Evolutionary conservation across 1,140 invertebrate genomes (phyloP).

Genomic region (Manduca sexta): DNA sequence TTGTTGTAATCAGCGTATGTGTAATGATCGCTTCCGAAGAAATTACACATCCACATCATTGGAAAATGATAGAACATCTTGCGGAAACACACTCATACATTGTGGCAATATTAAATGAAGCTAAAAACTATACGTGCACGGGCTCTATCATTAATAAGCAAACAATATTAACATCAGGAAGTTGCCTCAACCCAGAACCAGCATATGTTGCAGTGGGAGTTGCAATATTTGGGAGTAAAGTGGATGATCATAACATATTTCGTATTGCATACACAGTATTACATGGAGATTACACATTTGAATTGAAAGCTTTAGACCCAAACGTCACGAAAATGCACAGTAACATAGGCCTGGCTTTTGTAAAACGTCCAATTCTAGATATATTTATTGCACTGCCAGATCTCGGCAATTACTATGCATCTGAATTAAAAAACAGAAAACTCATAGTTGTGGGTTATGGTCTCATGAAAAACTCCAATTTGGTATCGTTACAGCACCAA

Average conservation of each 20-base stretch:
- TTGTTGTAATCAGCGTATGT: conserved; percentile 3
- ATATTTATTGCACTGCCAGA: conserved; percentile 20
- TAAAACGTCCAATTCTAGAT: conserved; percentile 21
- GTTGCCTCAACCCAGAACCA: conserved; percentile 25
- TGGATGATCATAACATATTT: conserved; percentile 25
- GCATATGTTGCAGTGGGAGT: conserved; percentile 26
- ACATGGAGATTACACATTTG: conserved; percentile 33
- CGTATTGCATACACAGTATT: conserved; percentile 25
- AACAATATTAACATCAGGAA: conserved; percentile 40
- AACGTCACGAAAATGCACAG: conserved; percentile 33
- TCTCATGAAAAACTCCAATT: conserved; percentile 14
- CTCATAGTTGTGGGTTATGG: conserved; percentile 38
- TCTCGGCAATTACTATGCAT: conserved; percentile 31
- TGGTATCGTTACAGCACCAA: conserved; percentile 31
- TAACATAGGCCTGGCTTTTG: conserved; percentile 43
- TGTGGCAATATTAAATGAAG: conserved; percentile 33
- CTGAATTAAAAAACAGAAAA: conserved; percentile 31
- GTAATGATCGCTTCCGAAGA: neutral
- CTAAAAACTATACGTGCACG: conserved; percentile 33
- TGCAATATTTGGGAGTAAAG: conserved; percentile 22
- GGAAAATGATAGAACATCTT: conserved; percentile 34
- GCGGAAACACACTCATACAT: conserved; percentile 42
- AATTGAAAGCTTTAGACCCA: conserved; percentile 15
- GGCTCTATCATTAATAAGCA: conserved; percentile 34
- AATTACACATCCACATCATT: conserved; percentile 13